These are phyloP conservation scores for Prinia subflava DNA, from an alignment of 2,113 vertebrate genomes.

Conservation along the genomic window DNA sequence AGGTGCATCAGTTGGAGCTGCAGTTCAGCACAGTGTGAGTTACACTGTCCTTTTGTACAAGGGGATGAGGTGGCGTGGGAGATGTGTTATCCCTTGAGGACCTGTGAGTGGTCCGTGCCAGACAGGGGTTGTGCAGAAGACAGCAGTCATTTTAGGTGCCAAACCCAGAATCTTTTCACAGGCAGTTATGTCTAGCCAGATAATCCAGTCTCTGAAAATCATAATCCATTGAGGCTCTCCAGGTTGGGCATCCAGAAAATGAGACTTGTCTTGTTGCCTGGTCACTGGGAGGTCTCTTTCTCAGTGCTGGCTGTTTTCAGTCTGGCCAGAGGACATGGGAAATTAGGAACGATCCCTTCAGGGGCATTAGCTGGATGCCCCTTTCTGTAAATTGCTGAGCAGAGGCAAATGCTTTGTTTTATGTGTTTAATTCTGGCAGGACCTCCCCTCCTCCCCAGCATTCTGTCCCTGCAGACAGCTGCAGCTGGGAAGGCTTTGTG, in stretches of 20 bases:
- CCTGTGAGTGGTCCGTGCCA: fast-evolving
- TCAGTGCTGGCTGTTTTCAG: neutral
- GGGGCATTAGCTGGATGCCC: neutral
- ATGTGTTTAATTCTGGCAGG: neutral
- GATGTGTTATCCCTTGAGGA: neutral
- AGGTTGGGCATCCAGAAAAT: neutral
- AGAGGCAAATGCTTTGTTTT: neutral
- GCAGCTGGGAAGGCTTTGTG: neutral
- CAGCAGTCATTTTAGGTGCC: neutral
- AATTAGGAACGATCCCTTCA: neutral
- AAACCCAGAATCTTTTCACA: neutral
- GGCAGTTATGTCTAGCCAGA: neutral
- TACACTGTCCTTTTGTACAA: neutral
- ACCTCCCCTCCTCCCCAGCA: neutral
- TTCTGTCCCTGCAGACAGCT: neutral
- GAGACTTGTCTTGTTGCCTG: neutral
- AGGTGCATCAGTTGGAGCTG: neutral
- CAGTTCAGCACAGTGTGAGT: neutral
- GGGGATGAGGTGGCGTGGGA: neutral
- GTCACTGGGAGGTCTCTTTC: neutral
- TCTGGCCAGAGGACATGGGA: neutral
- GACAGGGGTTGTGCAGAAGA: neutral
- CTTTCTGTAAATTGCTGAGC: neutral
- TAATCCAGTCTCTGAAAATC: neutral
- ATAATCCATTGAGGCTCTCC: neutral